Evolutionary conservation across 2,888 invertebrate species (phyloP).

Genomic region (Xylota segnis): DNA sequence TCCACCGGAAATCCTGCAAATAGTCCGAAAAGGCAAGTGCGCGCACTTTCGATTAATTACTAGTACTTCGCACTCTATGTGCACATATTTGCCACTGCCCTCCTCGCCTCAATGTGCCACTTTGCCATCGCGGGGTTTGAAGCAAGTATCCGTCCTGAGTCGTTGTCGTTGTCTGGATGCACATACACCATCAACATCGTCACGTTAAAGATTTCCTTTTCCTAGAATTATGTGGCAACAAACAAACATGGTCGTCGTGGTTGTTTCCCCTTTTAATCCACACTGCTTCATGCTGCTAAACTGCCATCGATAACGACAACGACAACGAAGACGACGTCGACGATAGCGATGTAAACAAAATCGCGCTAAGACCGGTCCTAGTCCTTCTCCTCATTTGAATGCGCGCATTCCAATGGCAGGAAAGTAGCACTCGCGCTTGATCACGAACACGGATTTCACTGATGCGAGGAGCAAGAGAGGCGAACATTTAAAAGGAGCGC

Average conservation of each 20-base stretch:
- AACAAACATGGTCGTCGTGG: constrained; percentile 53
- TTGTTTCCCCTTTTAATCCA: constrained; percentile 26
- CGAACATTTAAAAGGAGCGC: constrained; percentile 52
- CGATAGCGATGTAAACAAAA: constrained; percentile 73
- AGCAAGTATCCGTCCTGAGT: constrained; percentile 43
- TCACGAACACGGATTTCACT: constrained; percentile 30
- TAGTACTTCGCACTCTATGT: constrained; percentile 51
- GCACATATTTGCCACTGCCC: too few species aligned
- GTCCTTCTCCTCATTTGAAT: constrained; percentile 64
- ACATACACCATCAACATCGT: constrained; percentile 26
- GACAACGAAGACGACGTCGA: constrained; percentile 25
- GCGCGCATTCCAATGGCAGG: constrained; percentile 61
- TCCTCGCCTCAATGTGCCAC: constrained; percentile 42
- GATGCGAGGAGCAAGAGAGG: background rate
- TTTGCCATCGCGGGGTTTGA: constrained; percentile 58
- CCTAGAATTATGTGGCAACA: constrained; percentile 69
- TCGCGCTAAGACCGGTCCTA: constrained; percentile 63
- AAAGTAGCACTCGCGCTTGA: constrained; percentile 69
- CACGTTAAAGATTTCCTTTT: constrained; percentile 64
- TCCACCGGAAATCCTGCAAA: constrained; percentile 73
- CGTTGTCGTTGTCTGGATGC: constrained; percentile 13
- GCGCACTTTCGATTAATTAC: constrained; percentile 68
- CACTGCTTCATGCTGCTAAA: constrained; percentile 21
- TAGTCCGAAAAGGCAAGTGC: constrained; percentile 60
- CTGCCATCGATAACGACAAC: background rate